Evolutionary conservation across 2,113 vertebrate genomes (phyloP).

Genomic region (Naja naja): DNA sequence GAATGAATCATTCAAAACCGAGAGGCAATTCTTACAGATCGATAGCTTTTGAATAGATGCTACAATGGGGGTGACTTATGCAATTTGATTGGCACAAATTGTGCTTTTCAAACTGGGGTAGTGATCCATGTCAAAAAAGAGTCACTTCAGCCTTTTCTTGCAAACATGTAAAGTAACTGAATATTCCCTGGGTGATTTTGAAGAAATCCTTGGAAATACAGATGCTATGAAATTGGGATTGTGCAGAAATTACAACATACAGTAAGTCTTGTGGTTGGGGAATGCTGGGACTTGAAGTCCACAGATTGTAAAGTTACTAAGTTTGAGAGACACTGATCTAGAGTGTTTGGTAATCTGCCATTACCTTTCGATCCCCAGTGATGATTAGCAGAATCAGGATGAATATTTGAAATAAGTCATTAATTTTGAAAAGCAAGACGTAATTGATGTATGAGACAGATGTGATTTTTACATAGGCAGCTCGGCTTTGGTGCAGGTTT

Average conservation of each 20-base stretch:
- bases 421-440: not conserved
- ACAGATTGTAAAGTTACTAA: no score
- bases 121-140: not conserved
- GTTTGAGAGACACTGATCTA: not conserved
- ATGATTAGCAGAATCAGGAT: not conserved
- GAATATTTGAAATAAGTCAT: not conserved
- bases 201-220: not conserved
- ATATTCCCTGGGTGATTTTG: not conserved
- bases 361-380: not conserved
- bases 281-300: no score
- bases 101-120: not conserved
- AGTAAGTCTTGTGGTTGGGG: not conserved
- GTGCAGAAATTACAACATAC: not conserved
- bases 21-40: not conserved
- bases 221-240: not conserved
- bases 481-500: not conserved
- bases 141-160: not conserved
- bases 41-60: not conserved
- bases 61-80: not conserved
- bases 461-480: not conserved
- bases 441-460: not conserved
- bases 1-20: not conserved
- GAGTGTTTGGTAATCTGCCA: not conserved
- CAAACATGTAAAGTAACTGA: no score
- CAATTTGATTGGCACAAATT: not conserved